phyloP scores from a whole-genome alignment of 2,797 vertebrate species.

The Anguilla obscura region DNA sequence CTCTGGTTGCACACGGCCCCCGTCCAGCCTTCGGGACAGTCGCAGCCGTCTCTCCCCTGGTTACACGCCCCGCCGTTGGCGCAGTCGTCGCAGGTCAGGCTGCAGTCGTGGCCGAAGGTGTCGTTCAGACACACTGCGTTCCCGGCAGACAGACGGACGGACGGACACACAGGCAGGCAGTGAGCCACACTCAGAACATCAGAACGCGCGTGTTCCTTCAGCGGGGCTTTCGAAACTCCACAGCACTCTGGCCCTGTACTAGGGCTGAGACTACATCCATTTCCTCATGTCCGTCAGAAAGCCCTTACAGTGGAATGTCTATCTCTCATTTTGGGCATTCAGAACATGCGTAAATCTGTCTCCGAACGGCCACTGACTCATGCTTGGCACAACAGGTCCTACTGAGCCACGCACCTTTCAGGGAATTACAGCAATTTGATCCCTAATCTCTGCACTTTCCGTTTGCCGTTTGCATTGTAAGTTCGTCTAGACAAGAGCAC shows the following conservation, averaged over 20 bases:
- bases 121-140: constrained; percentile 77
- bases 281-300: too few relatives aligned
- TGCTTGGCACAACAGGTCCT: too few relatives aligned
- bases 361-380: too few relatives aligned
- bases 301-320: too few relatives aligned
- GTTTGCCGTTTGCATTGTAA: too few relatives aligned
- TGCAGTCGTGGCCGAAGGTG: constrained; percentile 80
- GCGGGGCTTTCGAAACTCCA: neutral
- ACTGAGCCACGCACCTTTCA: too few relatives aligned
- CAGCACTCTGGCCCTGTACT: neutral
- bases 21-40: constrained; percentile 73
- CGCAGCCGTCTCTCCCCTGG: constrained; percentile 59
- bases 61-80: constrained; percentile 69
- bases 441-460: too few relatives aligned
- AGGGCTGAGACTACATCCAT: too few relatives aligned
- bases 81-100: constrained; percentile 79
- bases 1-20: constrained; percentile 79
- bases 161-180: neutral
- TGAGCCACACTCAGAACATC: neutral
- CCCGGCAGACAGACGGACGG: neutral
- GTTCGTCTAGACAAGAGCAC: neutral
- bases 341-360: too few relatives aligned
- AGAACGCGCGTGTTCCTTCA: neutral
- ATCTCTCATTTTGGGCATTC: too few relatives aligned
- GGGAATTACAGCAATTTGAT: too few relatives aligned